Conservation (phyloP, 2,113 vertebrate species). For the Gallinago jamesoni region DNA sequence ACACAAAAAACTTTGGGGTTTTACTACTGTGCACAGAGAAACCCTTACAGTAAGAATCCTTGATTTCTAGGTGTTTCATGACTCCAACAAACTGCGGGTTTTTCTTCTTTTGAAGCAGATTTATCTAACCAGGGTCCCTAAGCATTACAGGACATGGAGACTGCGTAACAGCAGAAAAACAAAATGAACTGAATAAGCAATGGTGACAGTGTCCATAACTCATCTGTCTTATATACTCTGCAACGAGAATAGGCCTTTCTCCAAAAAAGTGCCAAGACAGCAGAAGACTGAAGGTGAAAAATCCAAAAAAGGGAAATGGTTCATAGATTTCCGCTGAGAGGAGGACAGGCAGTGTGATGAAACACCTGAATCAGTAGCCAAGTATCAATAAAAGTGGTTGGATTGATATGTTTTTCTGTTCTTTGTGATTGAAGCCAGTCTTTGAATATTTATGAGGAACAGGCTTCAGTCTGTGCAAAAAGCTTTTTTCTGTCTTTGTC, state of each 20-base stretch:
- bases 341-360: not conserved
- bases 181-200: not conserved
- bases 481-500: conserved; percentile 26
- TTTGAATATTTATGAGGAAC: conserved; percentile 45
- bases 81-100: not conserved
- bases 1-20: not conserved
- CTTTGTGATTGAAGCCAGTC: not conserved
- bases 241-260: not conserved
- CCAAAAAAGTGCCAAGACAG: not conserved
- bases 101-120: not conserved
- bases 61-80: not conserved
- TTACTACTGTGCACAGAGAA: not conserved
- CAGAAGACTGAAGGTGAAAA: not conserved
- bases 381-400: not conserved
- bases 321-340: not conserved
- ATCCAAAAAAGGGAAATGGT: not conserved
- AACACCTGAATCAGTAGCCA: not conserved
- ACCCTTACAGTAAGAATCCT: not conserved
- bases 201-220: not conserved
- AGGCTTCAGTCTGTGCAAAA: conserved; percentile 29
- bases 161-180: not conserved
- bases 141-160: not conserved
- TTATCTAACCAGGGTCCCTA: not conserved
- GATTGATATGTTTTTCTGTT: conserved; percentile 20
- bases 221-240: not conserved